Evolutionary conservation across 2,888 invertebrate genomes (phyloP).

Genomic region (Heliconius sara): DNA sequence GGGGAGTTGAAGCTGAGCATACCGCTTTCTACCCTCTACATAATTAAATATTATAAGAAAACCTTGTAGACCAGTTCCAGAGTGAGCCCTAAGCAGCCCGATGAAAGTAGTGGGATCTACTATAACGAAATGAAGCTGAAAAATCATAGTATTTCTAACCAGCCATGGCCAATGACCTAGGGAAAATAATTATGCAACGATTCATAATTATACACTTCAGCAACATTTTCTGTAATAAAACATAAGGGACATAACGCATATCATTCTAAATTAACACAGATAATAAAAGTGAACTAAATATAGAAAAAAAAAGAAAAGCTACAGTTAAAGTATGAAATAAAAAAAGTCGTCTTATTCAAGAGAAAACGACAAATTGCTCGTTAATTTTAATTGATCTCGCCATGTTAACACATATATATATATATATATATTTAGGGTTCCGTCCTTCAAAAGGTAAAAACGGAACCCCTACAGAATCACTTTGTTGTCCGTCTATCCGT

Average conservation of each 20-base stretch:
- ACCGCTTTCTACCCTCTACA: no score
- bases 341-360: not conserved
- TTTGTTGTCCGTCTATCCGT: no score
- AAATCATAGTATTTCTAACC: no score
- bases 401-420: not conserved
- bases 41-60: no score
- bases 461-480: no score
- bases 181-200: not conserved
- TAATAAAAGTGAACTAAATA: not conserved
- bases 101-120: no score
- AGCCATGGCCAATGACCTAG: not conserved
- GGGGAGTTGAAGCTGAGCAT: no score
- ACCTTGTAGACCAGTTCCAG: no score
- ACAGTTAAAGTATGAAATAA: not conserved
- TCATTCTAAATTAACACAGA: not conserved
- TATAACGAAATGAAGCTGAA: no score
- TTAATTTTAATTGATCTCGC: not conserved
- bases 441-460: no score
- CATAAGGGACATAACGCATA: not conserved
- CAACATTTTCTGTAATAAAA: not conserved
- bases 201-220: not conserved
- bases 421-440: not conserved
- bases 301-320: not conserved
- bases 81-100: no score
- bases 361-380: conserved; percentile 13